Percentiles rank a stretch among this genome's conserved stretches.
These are phyloP conservation scores for Vidua chalybeata DNA, from an alignment of 2,113 vertebrate genomes.

Conservation along the genomic window DNA sequence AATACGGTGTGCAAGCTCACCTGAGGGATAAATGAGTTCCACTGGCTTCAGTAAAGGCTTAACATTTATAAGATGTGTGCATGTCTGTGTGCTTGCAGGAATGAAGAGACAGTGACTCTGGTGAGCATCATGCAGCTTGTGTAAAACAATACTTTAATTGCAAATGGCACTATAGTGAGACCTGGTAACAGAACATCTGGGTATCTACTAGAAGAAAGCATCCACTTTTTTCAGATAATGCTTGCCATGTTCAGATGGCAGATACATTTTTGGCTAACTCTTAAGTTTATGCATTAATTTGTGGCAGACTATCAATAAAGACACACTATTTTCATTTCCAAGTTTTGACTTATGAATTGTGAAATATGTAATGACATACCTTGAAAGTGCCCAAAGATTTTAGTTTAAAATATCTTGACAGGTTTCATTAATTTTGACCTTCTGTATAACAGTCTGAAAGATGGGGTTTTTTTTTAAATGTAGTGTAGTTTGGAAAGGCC, in stretches of 20 bases:
- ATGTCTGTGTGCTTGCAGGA: neutral
- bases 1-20: neutral
- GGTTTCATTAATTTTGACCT: neutral
- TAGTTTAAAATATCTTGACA: neutral
- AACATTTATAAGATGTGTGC: neutral
- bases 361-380: neutral
- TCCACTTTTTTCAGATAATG: neutral
- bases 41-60: neutral
- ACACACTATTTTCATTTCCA: conserved; percentile 39
- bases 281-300: neutral
- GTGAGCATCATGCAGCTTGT: neutral
- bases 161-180: neutral
- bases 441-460: neutral
- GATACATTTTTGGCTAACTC: conserved; percentile 9
- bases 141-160: neutral
- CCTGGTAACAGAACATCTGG: neutral
- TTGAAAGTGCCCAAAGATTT: neutral
- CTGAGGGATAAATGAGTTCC: neutral
- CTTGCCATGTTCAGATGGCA: neutral
- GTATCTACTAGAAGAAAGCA: neutral
- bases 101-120: neutral
- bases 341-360: conserved; percentile 41
- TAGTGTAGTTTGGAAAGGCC: neutral
- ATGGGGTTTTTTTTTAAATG: neutral
- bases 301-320: conserved; percentile 62